Base-by-base conservation (phyloP, 92 coral and sea anemone species). In the Bergia sp. region DNA sequence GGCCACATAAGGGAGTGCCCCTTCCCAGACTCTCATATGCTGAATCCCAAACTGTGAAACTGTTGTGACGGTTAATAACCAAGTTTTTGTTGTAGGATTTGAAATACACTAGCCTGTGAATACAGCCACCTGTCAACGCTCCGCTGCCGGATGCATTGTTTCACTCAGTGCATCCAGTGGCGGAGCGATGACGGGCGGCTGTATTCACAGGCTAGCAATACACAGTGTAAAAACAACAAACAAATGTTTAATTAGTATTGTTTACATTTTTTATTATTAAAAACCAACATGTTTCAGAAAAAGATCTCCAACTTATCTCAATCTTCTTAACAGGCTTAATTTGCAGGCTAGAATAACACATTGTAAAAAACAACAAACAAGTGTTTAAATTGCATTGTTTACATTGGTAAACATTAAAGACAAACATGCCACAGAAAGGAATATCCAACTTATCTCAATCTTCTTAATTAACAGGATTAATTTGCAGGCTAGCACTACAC, bases 11-110 rank as follows among this genome's bases (percentile, higher is more conserved):
- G 88, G 65, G 85, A 65, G 80, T 66, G 66, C 85, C 78, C 85
- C 86, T 86, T 88, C 79, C 85, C 67, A 79, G 78, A 79, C 86
- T 66, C 80, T 88, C 75, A 88, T 79, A 88, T 88, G 90, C 79
- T 88, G 86, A 88, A 80, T 88, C 79, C 40, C 53, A 49, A 66
- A 88, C 78, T 39, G 78, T 74, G 78, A 74, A 74, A 74, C 78
- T 37, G 78, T 74, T 74, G 49, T 74, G 57, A 37, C 29, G 40
- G 87, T 66, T 79, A 66, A 47, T 50, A 66, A 72, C 79, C 85
- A 88, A 88, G 84, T 88, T 88, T 88, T 88, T 79, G 80, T 69
- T 88, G 90, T 88, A 80, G 85, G n/a, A n/a, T n/a, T n/a, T 81
- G 81, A 88, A 81, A 71, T 88, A 37, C 45, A 43, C 44, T 74